Evolutionary conservation across 1,140 invertebrate genomes (phyloP), one percentile per base, ranked within the genome.

Genomic region (Panagrolaimus sp.): DNA sequence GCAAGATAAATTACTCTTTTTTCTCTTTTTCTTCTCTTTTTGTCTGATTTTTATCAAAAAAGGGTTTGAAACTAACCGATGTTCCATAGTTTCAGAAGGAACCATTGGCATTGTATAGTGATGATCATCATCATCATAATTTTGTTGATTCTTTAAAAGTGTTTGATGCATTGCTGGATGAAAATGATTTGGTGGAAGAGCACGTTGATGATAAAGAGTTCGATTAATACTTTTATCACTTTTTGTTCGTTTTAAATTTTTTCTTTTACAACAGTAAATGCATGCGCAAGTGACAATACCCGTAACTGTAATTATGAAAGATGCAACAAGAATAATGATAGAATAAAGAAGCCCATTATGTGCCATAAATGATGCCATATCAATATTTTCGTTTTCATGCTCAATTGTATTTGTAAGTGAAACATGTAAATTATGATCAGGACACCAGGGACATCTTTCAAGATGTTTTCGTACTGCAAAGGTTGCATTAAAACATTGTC

Each of bases 401-500:
- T 38, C 31, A 38, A 38, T 7, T 4, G 31, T 4, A 38, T 38
- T 38, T 38, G 51, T 20, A 20, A 57, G 51, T 25, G 51, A 57
- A 57, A 57, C 51, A 27, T 57, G 51, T 11, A 57, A 27, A 57
- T 63, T 63, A 11, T 16, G 62, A 20, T 63, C 42, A 1, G 62
- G 62, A 38, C 62, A 63, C 62, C 62, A 63, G 11, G 62, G 62
- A 43, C 62, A 63, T 63, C 62, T 31, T 42, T 43, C 42, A 11
- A 63, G 38, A 63, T 63, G 62, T 27, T 43, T 31, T 9, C 62
- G 62, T 9, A 63, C 42, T 13, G 62, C 42, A 13, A 63, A 43
- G 11, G 62, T 63, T 31, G 62, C 62, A 63, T 63, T 63, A 13
- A 63, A 63, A n/a, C 62, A 63, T 31, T 43, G 31, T 25, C 62